phyloP scores from a whole-genome alignment of 2,113 vertebrate species.

The Paradisaea rubra region DNA sequence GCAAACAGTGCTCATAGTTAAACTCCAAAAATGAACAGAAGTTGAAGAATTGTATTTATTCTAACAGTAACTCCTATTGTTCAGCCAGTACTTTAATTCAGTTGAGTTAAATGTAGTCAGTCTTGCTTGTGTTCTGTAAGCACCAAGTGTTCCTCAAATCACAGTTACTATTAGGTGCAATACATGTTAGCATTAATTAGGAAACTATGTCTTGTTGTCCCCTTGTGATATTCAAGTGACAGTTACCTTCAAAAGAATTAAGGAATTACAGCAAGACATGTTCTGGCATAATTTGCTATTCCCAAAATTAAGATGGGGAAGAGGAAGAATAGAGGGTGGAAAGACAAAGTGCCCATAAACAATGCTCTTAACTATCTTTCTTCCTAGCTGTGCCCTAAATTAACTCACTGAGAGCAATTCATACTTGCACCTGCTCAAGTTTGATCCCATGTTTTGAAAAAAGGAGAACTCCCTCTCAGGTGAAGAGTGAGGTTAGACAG shows the following conservation, averaged over 20 bases:
- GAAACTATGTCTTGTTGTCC: neutral
- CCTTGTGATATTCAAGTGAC: neutral
- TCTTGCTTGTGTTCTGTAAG: neutral
- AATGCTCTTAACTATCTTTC: neutral
- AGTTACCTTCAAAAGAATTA: neutral
- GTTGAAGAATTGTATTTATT: neutral
- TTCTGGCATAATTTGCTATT: neutral
- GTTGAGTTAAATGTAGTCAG: neutral
- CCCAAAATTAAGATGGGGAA: neutral
- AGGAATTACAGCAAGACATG: neutral
- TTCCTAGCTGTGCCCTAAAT: neutral
- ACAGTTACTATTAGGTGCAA: neutral
- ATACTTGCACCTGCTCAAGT: neutral
- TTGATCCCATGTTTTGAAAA: neutral
- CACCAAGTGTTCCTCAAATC: neutral
- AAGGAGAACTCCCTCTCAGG: neutral
- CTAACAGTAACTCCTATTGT: neutral
- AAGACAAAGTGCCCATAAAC: neutral
- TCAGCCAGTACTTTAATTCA: neutral
- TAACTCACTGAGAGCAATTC: neutral
- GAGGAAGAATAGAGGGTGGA: neutral
- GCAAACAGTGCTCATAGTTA: neutral
- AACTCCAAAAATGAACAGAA: neutral
- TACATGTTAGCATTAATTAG: neutral
- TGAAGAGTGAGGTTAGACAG: neutral